These are phyloP conservation scores for Ochotona princeps DNA, from an alignment of 2,113 vertebrate species.

Conservation along the genomic window DNA sequence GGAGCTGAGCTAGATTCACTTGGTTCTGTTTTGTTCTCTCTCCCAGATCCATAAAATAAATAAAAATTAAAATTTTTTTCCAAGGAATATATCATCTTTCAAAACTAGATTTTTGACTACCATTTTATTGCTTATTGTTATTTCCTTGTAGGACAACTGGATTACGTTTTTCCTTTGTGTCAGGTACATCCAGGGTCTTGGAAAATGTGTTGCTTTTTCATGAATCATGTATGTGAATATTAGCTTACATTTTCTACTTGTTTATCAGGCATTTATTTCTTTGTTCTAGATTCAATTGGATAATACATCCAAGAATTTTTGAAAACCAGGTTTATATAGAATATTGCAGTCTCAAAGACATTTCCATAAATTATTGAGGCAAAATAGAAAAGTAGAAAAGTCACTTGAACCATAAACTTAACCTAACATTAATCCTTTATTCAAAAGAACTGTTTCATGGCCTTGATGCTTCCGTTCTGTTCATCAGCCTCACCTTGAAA, in stretches of 20 bases:
- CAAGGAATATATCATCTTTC: neutral
- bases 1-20: no score
- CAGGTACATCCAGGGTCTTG: neutral
- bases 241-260: neutral
- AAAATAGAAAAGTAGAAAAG: neutral
- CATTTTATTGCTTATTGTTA: neutral
- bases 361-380: neutral
- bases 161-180: neutral
- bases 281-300: neutral
- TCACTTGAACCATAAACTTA: neutral
- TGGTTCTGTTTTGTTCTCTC: no score
- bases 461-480: neutral
- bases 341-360: neutral
- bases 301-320: neutral
- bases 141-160: neutral
- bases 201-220: neutral
- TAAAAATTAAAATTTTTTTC: neutral
- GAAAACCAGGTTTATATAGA: neutral
- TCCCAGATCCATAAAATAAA: no score
- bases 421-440: neutral
- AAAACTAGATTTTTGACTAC: neutral
- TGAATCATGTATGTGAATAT: neutral
- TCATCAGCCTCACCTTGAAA: neutral
- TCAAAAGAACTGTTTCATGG: neutral
- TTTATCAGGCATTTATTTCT: conserved; percentile 15